Conservation (phyloP, 2,113 vertebrate genomes). For the Ploceus nigricollis region DNA sequence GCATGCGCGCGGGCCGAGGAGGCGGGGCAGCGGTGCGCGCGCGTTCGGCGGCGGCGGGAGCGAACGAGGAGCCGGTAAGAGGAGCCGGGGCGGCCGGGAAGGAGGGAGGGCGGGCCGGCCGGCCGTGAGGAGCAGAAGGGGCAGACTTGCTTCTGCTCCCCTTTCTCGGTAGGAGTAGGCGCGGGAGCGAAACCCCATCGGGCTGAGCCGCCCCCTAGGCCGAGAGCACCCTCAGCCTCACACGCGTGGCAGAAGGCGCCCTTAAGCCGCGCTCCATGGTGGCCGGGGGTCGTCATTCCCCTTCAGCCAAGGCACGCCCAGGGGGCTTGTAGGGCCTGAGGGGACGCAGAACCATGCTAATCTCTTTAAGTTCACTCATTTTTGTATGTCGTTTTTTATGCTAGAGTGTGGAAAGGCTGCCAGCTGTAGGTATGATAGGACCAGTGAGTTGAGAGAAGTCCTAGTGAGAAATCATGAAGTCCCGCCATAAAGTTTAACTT, state of each 20-base stretch:
- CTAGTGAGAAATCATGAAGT: neutral
- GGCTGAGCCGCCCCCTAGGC: neutral
- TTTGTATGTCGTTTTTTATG: accelerated
- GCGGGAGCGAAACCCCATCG: neutral
- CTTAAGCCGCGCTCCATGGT: neutral
- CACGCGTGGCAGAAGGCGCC: neutral
- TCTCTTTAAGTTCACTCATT: accelerated
- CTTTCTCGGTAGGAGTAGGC: neutral
- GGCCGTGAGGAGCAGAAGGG: accelerated
- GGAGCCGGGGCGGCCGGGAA: neutral
- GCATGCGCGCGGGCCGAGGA: neutral
- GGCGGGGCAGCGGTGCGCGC: neutral
- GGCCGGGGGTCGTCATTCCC: neutral
- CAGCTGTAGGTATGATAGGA: neutral
- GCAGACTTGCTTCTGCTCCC: accelerated
- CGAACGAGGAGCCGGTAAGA: neutral
- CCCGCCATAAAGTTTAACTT: neutral
- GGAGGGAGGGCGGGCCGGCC: accelerated
- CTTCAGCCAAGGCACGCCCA: accelerated
- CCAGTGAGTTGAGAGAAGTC: neutral
- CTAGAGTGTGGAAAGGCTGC: accelerated
- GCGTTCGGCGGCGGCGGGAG: neutral
- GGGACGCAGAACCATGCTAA: accelerated
- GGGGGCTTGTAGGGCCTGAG: neutral
- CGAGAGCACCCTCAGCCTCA: neutral